These are phyloP conservation scores for Smithornis capensis DNA, from an alignment of 2,113 vertebrate genomes.

Conservation along the genomic window DNA sequence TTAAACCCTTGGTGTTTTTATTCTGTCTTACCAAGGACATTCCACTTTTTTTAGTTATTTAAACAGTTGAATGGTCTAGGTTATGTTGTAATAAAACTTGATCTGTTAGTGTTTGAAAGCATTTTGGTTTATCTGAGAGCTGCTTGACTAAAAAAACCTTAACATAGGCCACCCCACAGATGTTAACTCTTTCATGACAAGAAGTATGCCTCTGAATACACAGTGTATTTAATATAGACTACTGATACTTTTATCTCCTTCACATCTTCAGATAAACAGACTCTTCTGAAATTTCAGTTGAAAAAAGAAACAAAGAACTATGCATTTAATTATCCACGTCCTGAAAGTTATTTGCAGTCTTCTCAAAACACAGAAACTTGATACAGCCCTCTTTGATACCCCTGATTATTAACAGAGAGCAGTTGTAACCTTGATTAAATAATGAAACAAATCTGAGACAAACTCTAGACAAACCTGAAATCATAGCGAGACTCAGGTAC, in stretches of 20 bases:
- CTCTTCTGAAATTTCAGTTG: slow-evolving; percentile 29
- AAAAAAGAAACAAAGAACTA: background rate
- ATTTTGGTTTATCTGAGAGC: background rate
- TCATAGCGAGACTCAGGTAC: background rate
- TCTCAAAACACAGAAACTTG: slow-evolving; percentile 44
- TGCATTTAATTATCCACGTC: background rate
- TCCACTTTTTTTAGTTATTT: background rate
- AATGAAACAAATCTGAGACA: background rate
- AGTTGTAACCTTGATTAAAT: background rate
- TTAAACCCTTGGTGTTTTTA: background rate
- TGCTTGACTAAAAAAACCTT: background rate
- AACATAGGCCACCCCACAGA: background rate
- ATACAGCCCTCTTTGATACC: background rate
- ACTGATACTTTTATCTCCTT: background rate
- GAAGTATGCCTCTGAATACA: background rate
- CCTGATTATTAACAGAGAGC: background rate
- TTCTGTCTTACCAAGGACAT: background rate
- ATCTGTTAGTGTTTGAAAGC: background rate
- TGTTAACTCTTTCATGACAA: slow-evolving; percentile 1
- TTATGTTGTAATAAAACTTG: background rate
- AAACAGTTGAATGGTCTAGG: background rate
- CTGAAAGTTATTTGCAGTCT: slow-evolving; percentile 22
- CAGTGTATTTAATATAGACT: background rate
- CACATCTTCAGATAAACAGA: slow-evolving; percentile 16
- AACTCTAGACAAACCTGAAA: background rate